These are phyloP conservation scores for Acholoe squamosa DNA, from an alignment of 2,888 invertebrate species.

Conservation along the genomic window DNA sequence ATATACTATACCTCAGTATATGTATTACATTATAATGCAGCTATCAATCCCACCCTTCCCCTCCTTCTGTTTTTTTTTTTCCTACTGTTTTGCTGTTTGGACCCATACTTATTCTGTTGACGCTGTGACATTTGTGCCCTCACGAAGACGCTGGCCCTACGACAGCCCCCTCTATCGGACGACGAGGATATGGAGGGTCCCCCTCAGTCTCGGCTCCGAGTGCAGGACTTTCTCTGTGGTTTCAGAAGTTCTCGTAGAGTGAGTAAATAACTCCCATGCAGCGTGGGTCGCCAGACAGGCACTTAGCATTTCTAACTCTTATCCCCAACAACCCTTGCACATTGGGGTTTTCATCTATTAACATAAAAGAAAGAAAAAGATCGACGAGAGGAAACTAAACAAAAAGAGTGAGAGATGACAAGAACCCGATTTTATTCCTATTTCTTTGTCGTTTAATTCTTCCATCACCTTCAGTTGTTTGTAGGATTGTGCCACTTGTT, in stretches of 20 bases:
- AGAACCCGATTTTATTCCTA: not conserved
- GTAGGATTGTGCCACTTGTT: slow-evolving; percentile 29
- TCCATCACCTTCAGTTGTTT: slow-evolving; percentile 29
- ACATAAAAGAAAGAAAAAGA: slow-evolving; percentile 14
- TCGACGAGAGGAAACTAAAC: not conserved
- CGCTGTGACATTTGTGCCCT: slow-evolving; percentile 21
- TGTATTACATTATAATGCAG: not conserved
- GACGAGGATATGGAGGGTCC: slow-evolving; percentile 37
- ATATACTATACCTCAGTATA: not conserved
- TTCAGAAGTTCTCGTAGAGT: slow-evolving; percentile 53
- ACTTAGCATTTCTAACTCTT: slow-evolving; percentile 39
- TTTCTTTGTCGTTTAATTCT: not conserved
- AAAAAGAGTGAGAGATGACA: not conserved
- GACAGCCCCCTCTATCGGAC: slow-evolving; percentile 43
- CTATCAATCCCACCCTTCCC: not conserved
- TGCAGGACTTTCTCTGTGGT: slow-evolving; percentile 59
- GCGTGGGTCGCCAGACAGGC: slow-evolving; percentile 13
- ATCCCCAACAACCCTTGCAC: not conserved
- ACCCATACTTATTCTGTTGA: slow-evolving; percentile 43
- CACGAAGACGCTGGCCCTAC: slow-evolving; percentile 38
- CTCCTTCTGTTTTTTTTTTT: not conserved
- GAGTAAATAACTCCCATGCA: slow-evolving; percentile 13
- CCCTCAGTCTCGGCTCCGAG: slow-evolving; percentile 56
- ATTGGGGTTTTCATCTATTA: not conserved
- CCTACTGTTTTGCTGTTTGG: slow-evolving; percentile 32